phyloP scores from a whole-genome alignment of 2,888 invertebrate genomes.

The Tanytarsus gracilentus region DNA sequence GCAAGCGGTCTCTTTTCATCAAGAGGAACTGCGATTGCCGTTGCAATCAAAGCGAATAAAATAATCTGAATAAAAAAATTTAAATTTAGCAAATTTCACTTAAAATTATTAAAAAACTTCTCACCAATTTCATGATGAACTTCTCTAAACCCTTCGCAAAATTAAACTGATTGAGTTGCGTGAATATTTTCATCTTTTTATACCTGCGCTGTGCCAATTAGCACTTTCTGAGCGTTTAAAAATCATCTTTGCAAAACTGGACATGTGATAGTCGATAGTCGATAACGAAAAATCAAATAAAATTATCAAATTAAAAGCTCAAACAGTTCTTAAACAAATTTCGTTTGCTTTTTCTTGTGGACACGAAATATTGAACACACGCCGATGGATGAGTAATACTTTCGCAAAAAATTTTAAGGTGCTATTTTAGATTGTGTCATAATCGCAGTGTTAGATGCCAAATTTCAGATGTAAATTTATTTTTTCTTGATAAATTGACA shows the following conservation, averaged over 20 bases:
- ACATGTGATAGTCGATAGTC: too few species aligned
- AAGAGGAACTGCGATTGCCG: constrained; percentile 8
- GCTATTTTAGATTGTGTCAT: too few species aligned
- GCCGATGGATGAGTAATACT: too few species aligned
- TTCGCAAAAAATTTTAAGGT: too few species aligned
- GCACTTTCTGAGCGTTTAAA: not conserved
- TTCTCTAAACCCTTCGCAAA: not conserved
- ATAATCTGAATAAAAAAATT: not conserved
- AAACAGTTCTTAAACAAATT: not conserved
- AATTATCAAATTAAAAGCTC: constrained; percentile 1
- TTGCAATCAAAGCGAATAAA: not conserved
- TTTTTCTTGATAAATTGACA: too few species aligned
- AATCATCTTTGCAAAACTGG: not conserved
- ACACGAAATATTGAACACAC: too few species aligned
- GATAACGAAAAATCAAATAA: too few species aligned
- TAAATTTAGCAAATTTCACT: not conserved
- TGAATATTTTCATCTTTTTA: not conserved
- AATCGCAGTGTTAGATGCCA: too few species aligned
- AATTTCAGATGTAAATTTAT: too few species aligned
- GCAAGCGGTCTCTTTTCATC: not conserved
- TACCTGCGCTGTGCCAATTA: not conserved
- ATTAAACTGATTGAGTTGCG: not conserved
- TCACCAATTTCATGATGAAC: not conserved
- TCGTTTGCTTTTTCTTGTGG: too few species aligned
- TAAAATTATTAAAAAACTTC: not conserved